Conservation (phyloP, 2,888 invertebrate species). For the Cryptus armator region DNA sequence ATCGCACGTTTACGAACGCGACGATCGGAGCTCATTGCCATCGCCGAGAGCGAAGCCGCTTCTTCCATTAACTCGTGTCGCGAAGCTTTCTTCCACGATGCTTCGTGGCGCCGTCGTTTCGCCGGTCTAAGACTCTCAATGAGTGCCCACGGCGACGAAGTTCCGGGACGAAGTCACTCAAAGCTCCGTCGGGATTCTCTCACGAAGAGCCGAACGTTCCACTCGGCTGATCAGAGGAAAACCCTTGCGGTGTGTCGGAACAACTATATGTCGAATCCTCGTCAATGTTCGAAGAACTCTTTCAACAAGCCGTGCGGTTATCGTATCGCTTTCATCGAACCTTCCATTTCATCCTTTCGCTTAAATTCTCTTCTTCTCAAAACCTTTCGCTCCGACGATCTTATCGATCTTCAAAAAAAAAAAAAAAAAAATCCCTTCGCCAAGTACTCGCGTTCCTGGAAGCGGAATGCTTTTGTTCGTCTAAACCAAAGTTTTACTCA, state of each 20-base stretch:
- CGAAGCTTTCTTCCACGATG: slow-evolving; percentile 13
- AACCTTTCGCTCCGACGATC: slow-evolving; percentile 3
- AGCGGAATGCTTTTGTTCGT: neutral
- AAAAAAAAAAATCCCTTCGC: neutral
- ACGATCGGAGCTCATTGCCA: slow-evolving; percentile 13
- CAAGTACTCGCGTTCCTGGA: neutral
- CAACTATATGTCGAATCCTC: slow-evolving; percentile 18
- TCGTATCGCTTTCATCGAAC: slow-evolving; percentile 32
- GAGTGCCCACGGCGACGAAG: neutral
- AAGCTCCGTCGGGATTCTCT: neutral
- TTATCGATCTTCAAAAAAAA: neutral
- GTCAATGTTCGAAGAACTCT: slow-evolving; percentile 22
- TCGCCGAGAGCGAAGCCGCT: slow-evolving; percentile 20
- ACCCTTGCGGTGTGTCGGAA: slow-evolving; percentile 2
- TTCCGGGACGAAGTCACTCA: neutral
- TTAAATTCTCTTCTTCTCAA: neutral
- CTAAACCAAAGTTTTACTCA: neutral
- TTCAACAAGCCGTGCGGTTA: slow-evolving; percentile 6
- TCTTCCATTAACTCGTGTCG: slow-evolving; percentile 46
- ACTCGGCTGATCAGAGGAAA: neutral
- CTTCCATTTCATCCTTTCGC: slow-evolving; percentile 18
- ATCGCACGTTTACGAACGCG: slow-evolving; percentile 9
- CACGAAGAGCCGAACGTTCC: slow-evolving; percentile 10
- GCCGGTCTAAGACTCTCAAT: neutral
- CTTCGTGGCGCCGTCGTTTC: neutral